A percentile compares a stretch with the other conserved stretches of the same genome.
Conservation (phyloP, 2,113 vertebrate genomes). For the Glareola pratincola region DNA sequence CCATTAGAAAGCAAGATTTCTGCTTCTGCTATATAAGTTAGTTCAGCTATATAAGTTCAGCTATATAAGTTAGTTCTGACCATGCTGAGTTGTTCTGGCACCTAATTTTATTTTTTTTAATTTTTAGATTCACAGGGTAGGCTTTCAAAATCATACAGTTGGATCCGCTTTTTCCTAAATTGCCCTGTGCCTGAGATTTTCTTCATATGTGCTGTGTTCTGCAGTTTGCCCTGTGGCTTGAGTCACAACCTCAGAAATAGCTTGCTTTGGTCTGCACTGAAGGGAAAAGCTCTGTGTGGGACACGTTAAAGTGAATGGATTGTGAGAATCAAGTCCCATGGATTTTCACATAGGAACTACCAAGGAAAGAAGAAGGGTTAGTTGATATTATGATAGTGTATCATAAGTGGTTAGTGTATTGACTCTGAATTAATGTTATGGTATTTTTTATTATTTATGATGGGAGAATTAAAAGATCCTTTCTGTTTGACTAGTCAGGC, state of each 20-base stretch:
- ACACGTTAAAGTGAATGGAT: neutral
- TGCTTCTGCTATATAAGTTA: too few species aligned
- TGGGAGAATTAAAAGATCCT: neutral
- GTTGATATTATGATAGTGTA: neutral
- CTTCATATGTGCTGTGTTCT: neutral
- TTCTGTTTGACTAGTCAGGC: neutral
- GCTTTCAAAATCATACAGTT: neutral
- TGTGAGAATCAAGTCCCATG: neutral
- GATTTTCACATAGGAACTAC: neutral
- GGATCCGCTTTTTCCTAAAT: neutral
- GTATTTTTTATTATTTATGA: neutral
- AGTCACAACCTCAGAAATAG: neutral
- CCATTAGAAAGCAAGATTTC: neutral
- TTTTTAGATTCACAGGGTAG: neutral
- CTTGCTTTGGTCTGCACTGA: neutral
- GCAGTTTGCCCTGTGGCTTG: neutral
- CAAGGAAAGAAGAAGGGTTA: neutral
- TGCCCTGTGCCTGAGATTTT: neutral
- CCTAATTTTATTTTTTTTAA: neutral
- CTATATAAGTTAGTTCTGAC: neutral
- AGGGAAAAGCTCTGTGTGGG: neutral
- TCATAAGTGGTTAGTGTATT: neutral
- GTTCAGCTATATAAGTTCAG: too few species aligned
- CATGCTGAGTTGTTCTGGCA: neutral
- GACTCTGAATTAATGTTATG: neutral